Evolutionary conservation across 2,888 invertebrate species (phyloP).

Genomic region (Bombylius major): DNA sequence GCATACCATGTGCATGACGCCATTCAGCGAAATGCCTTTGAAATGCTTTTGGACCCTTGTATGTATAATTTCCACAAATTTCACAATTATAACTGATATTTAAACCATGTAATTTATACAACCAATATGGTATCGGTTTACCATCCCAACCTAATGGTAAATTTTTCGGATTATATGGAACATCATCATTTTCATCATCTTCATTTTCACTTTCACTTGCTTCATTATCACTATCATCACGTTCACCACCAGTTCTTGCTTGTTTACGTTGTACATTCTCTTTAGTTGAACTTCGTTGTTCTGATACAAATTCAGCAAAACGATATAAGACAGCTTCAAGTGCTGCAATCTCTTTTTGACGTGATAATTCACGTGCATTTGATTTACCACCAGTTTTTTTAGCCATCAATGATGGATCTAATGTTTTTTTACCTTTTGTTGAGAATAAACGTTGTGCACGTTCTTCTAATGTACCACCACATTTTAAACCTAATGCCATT

Average conservation of each 20-base stretch:
- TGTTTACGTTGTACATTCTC: constrained; percentile 98
- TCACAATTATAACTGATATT: constrained; percentile 99
- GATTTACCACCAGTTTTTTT: constrained; percentile 60
- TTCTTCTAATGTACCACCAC: constrained; percentile 96
- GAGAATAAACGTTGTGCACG: constrained; percentile 91
- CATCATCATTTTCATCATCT: constrained; percentile 85
- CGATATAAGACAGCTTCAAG: constrained; percentile 85
- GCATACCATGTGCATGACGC: constrained; percentile 88
- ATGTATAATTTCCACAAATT: constrained; percentile 97
- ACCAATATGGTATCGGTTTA: constrained; percentile 91
- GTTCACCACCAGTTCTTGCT: constrained; percentile 85
- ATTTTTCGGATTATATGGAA: constrained; percentile 99
- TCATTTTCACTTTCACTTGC: constrained; percentile 67
- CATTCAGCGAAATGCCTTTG: constrained; percentile 96
- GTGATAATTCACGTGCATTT: constrained; percentile 41
- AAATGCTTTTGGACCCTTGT: constrained; percentile 98
- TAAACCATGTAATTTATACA: constrained; percentile 96
- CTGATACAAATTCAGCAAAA: constrained; percentile 69
- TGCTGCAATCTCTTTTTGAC: constrained; percentile 76
- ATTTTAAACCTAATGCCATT: constrained; percentile 93
- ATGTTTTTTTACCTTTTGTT: constrained; percentile 86
- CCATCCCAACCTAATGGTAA: constrained; percentile 98
- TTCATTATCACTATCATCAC: constrained; percentile 84
- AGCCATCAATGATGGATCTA: constrained; percentile 84
- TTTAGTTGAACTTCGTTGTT: constrained; percentile 80